Conservation (phyloP, 2,888 invertebrate genomes). For the Pollenia amentaria region DNA sequence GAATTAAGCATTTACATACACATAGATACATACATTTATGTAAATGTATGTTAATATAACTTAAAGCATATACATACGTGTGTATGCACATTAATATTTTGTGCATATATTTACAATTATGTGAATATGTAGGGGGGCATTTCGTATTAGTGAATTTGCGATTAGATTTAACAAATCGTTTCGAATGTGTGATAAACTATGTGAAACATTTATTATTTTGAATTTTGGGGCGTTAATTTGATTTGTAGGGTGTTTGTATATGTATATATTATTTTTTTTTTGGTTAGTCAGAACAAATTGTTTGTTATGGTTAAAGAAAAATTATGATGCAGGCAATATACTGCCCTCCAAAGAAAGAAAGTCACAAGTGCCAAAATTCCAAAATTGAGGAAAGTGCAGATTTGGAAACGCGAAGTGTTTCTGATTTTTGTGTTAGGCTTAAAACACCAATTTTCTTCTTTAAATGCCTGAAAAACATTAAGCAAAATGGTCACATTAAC, state of each 20-base stretch:
- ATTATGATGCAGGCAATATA: slow-evolving; percentile 42
- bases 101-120: neutral
- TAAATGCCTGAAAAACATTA: too few relatives aligned
- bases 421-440: too few relatives aligned
- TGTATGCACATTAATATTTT: neutral
- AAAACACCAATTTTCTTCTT: too few relatives aligned
- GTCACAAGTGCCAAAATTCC: too few relatives aligned
- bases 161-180: slow-evolving; percentile 47
- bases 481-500: too few relatives aligned
- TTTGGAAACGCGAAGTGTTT: too few relatives aligned
- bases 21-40: neutral
- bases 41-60: neutral
- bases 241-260: slow-evolving; percentile 37
- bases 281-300: neutral
- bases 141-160: neutral
- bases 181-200: slow-evolving; percentile 32
- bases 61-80: neutral
- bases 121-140: neutral
- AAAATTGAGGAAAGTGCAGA: too few relatives aligned
- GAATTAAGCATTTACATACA: neutral
- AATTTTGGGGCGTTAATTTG: slow-evolving; percentile 58
- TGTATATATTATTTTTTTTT: neutral
- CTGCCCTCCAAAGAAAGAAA: too few relatives aligned
- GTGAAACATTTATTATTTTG: slow-evolving; percentile 61
- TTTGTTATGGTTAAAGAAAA: neutral